Evolutionary conservation across 2,888 invertebrate species (phyloP), one percentile per base, ranked within the genome.

Genomic region (Sarcophaga rosellei): DNA sequence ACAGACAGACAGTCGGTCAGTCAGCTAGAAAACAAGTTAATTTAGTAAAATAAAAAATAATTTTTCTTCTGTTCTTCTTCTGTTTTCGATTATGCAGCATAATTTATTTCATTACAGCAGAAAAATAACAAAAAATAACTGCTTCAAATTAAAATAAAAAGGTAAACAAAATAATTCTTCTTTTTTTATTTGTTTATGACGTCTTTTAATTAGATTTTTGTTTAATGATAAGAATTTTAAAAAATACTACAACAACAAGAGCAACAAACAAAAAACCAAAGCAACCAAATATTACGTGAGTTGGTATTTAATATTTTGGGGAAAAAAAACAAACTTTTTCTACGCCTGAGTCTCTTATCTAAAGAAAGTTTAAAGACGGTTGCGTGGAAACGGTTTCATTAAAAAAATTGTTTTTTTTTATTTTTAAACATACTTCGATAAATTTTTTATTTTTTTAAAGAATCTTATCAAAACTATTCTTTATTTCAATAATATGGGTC

Each of bases 141-240:
- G 3, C 17, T 25, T 45, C 20, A 57, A 10, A 45, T 25, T 10
- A 65, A 44, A 73, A 62, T 23, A 61, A 77, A 66, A 53, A 72
- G 53, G 35, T 35, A 35, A 35, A 35, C 35, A 35, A 35, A 35
- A 35, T 35, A 35, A 35, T 35, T 35, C 35, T 35, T 35, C 2
- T 8, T 35, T 2, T 8, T 35, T 35, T 35, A 0, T 35, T 35
- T 15, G 17, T 15, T 53, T 53, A 53, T n/a, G 23, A 21, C 44
- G 57, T 59, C 53, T 69, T 78, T 81, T 81, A 85, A 81, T 81
- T 59, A 81, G 85, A 81, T 85, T 81, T 78, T 78, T 20, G 75
- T 62, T 45, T 68, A 76, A 79, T 72, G 57, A 79, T 78, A 78
- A 78, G 25, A 69, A 53, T 53, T 53, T 53, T 53, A 53, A 35